Base-by-base conservation (phyloP, 1,140 invertebrate genomes). In the Tetragonula clypearis region DNA sequence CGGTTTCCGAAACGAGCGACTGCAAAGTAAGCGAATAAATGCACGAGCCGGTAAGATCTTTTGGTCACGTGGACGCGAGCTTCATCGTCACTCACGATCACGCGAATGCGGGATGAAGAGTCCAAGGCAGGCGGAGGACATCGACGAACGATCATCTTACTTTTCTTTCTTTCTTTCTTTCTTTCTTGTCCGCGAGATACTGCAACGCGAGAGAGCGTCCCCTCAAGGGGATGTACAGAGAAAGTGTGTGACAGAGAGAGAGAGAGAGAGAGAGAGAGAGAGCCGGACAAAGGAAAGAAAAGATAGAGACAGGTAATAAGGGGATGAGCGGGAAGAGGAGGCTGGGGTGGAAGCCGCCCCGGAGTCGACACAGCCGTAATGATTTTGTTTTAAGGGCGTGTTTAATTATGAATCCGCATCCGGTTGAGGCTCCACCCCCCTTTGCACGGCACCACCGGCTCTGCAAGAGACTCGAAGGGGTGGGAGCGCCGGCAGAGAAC, bases 321-420 rank as follows among this genome's bases (percentile, higher is more conserved):
- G 88, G 87, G 86, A 87, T 84, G 90, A 88, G 86, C 86, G 74
- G 81, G 23, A 62, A 62, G 23, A 74, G 75, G 85, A 79, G 86
- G 82, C 82, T 73, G 80, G 21, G 71, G 41, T 77, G 90, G 91
- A 91, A 91, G 89, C 89, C 89, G 84, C 82, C 84, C 88, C 87
- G 79, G 41, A 87, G 86, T 90, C 91, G 87, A 91, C 91, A 91
- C 88, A 92, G 88, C 92, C 92, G 94, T 93, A 94, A 94, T 95
- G 94, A 95, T 95, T 95, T 94, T 94, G 94, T 94, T 95, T 94
- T 94, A 95, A 95, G 94, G 94, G 94, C 94, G 94, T 94, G 94
- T 95, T 95, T 95, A 95, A 95, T 95, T 95, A 95, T 95, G 93
- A 94, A 95, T 95, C 94, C 93, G 93, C 93, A 94, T 94, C 94